These are phyloP conservation scores for Panthera tigris DNA, from an alignment of 2,113 vertebrate species.

Conservation along the genomic window DNA sequence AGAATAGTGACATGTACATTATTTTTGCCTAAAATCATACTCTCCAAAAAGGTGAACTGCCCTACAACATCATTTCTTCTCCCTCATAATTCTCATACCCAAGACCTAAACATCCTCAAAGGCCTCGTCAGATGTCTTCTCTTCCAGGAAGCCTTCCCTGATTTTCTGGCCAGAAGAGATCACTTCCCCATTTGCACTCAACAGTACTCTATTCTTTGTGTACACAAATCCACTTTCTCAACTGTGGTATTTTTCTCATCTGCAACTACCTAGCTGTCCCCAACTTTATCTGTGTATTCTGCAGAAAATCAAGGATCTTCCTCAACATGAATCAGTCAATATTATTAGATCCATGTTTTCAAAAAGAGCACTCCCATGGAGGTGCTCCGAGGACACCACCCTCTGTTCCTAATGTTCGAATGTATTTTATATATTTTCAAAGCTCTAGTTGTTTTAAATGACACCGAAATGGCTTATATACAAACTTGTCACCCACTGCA, in stretches of 20 bases:
- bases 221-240: neutral
- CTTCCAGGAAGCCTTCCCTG: slow-evolving; percentile 1
- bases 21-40: neutral
- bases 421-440: slow-evolving; percentile 4
- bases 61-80: neutral
- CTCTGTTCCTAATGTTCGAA: slow-evolving; percentile 25
- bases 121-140: neutral
- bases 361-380: neutral
- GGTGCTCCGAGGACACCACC: neutral
- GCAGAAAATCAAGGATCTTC: slow-evolving; percentile 18
- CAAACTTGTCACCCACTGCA: neutral
- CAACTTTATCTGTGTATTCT: neutral
- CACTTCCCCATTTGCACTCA: neutral
- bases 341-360: neutral
- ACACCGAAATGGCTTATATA: neutral
- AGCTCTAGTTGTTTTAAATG: neutral
- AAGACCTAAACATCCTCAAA: neutral
- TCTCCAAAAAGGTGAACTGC: neutral
- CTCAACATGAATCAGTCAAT: neutral
- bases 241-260: neutral
- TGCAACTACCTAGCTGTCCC: neutral
- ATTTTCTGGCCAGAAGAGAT: neutral
- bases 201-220: neutral
- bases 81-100: neutral
- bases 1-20: accelerated